Evolutionary conservation across 2,113 vertebrate species (phyloP).

Genomic region (Entosphenus tridentatus): DNA sequence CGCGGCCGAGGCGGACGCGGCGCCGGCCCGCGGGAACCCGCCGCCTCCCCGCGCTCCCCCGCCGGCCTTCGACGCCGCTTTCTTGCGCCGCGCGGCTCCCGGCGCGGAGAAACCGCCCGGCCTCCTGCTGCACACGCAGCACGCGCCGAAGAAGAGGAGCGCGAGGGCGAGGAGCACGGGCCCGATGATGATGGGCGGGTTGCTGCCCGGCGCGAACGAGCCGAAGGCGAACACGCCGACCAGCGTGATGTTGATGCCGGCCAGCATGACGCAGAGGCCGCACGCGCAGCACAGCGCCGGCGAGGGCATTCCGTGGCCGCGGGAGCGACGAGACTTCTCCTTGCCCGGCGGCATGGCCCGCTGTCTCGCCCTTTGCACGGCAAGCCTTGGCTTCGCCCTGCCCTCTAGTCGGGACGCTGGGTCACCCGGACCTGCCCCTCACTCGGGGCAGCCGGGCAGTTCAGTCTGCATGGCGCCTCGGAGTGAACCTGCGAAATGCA

Average conservation of each 20-base stretch:
- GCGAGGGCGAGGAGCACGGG: conserved; percentile 51
- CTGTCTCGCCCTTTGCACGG: too few relatives aligned
- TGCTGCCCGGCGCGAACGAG: conserved; percentile 39
- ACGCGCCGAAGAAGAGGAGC: conserved; percentile 48
- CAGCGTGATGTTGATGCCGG: conserved; percentile 78
- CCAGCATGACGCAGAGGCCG: conserved; percentile 73
- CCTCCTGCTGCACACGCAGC: conserved; percentile 49
- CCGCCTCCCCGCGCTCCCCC: conserved; percentile 19
- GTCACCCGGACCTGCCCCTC: too few relatives aligned
- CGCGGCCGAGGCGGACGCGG: conserved; percentile 13
- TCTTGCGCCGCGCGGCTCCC: conserved; percentile 14
- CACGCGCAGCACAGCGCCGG: conserved; percentile 74
- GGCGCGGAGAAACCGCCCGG: conserved; percentile 14
- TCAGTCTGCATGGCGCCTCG: too few relatives aligned
- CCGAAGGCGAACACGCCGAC: conserved; percentile 66
- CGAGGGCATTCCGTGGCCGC: conserved; percentile 39
- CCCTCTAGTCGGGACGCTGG: too few relatives aligned
- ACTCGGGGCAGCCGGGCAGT: too few relatives aligned
- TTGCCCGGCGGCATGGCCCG: too few relatives aligned
- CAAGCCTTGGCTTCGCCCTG: too few relatives aligned
- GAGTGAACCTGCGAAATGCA: too few relatives aligned
- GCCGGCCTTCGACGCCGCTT: conserved; percentile 16
- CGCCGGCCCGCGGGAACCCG: conserved; percentile 34
- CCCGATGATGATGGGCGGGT: conserved; percentile 59
- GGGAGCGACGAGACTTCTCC: not conserved